A percentile compares a stretch with the other conserved stretches of the same genome.
Conservation (phyloP, 1,140 invertebrate species). For the Eriosoma lanigerum region DNA sequence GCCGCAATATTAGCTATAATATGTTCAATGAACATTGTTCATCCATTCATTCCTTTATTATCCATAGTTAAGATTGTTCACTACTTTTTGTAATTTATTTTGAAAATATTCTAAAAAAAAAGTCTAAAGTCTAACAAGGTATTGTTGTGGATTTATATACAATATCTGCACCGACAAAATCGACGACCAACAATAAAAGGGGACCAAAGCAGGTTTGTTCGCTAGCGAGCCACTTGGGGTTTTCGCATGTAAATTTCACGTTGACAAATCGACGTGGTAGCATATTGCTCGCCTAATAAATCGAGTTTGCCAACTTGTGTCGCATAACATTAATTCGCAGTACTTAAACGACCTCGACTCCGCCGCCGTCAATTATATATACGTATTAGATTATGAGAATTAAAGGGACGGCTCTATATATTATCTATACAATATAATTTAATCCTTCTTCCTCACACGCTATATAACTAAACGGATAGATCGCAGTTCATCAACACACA, state of each 20-base stretch:
- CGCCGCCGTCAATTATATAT: not conserved
- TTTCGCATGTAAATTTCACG: not conserved
- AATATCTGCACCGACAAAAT: no score
- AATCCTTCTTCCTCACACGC: not conserved
- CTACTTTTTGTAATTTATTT: no score
- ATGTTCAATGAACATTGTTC: no score
- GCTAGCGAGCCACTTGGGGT: not conserved
- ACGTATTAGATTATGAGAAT: conserved; percentile 25
- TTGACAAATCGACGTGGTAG: conserved; percentile 30
- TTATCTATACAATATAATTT: no score
- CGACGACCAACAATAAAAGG: no score
- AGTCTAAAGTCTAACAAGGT: no score
- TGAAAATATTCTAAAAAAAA: no score
- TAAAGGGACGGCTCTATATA: not conserved
- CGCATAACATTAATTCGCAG: conserved; percentile 18
- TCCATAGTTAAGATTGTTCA: no score
- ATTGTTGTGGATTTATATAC: no score
- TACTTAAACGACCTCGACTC: not conserved
- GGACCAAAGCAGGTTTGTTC: not conserved
- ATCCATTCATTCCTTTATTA: no score
- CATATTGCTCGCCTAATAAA: conserved; percentile 2
- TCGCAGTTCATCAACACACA: no score
- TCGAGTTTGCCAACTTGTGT: conserved; percentile 23
- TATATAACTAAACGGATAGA: not conserved
- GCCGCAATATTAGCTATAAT: no score